phyloP scores from a whole-genome alignment of 92 coral and sea anemone genomes.

The Epizoanthus fatuus region DNA sequence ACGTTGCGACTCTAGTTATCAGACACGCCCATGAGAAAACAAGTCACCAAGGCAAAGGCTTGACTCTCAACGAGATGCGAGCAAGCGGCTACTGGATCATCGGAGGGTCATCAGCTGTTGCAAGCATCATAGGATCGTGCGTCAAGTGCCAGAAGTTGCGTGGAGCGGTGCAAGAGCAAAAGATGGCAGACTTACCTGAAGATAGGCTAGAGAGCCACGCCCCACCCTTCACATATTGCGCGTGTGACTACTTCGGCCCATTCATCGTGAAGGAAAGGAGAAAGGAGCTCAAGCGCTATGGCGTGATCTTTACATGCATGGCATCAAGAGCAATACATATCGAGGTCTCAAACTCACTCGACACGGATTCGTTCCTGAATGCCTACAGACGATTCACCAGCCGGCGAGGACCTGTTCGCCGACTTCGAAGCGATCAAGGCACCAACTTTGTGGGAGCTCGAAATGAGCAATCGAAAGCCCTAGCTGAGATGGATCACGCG shows the following conservation, averaged over 20 bases:
- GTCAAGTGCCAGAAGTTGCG: constrained; percentile 61
- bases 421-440: constrained; percentile 48
- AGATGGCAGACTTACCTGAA: constrained; percentile 63
- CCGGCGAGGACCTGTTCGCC: constrained; percentile 64
- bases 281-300: constrained; percentile 61
- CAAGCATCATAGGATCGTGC: constrained; percentile 32
- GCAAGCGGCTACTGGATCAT: constrained; percentile 61
- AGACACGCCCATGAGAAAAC: constrained; percentile 46
- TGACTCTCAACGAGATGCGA: constrained; percentile 59
- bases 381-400: constrained; percentile 51
- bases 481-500: constrained; percentile 47
- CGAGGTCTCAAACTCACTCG: constrained; percentile 53
- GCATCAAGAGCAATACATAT: constrained; percentile 58
- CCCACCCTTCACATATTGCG: constrained; percentile 65
- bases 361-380: constrained; percentile 59
- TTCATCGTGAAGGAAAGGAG: constrained; percentile 53
- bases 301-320: constrained; percentile 65
- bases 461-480: constrained; percentile 44
- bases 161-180: constrained; percentile 56
- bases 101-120: constrained; percentile 62
- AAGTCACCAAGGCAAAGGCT: constrained; percentile 69
- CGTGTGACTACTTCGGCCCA: constrained; percentile 61
- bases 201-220: constrained; percentile 48
- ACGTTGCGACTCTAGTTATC: constrained; percentile 48
- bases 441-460: constrained; percentile 61